phyloP scores from a whole-genome alignment of 2,797 vertebrate genomes.

The Onychomys torridus region DNA sequence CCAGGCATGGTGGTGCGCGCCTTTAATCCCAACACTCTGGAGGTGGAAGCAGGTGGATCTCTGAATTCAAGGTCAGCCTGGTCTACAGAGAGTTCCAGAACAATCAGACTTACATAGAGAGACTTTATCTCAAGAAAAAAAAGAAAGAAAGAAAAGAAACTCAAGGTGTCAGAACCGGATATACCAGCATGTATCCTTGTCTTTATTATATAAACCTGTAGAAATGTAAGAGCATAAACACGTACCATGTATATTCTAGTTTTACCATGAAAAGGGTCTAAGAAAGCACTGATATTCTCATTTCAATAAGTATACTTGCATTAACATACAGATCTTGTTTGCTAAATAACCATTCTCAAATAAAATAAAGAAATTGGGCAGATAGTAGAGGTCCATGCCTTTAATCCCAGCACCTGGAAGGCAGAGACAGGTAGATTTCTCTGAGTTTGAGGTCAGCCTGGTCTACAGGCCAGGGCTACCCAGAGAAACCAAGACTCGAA shows the following conservation, averaged over 20 bases:
- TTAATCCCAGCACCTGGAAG: not conserved
- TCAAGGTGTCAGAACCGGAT: not conserved
- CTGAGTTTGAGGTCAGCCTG: not conserved
- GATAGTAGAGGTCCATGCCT: not conserved
- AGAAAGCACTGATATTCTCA: not conserved
- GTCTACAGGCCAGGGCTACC: not conserved
- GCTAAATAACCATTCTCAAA: conserved; percentile 42
- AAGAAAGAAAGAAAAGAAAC: not conserved
- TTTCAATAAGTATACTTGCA: not conserved
- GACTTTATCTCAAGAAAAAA: not conserved
- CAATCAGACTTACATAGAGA: not conserved
- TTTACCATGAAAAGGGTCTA: not conserved
- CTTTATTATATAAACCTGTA: not conserved
- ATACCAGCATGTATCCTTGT: not conserved
- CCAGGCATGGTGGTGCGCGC: not conserved
- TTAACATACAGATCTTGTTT: not conserved
- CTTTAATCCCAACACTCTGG: not conserved
- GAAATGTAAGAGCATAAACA: not conserved
- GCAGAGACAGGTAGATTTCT: not conserved
- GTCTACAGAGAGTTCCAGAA: not conserved
- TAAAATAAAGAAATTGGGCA: not conserved
- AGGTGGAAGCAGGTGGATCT: not conserved
- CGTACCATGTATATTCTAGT: not conserved
- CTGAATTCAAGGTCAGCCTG: not conserved
- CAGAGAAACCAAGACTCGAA: not conserved